Conservation (phyloP, 37 sponge, comb jelly and placozoan genomes). For the Eunapius fragilis region DNA sequence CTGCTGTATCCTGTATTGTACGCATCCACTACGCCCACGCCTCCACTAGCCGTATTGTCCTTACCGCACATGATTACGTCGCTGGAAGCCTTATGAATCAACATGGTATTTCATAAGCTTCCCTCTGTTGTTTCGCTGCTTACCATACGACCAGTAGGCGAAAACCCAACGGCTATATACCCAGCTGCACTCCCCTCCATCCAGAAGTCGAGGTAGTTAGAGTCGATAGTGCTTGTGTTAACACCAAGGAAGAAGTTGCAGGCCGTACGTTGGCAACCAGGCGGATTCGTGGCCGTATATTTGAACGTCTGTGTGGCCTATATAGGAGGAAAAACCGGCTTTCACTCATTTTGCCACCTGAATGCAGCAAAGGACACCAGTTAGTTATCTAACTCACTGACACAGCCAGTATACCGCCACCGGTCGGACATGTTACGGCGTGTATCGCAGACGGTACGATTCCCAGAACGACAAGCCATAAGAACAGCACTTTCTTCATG, state of each 20-base stretch:
- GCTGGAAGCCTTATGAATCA: neutral
- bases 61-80: neutral
- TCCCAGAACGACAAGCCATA: neutral
- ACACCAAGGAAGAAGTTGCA: neutral
- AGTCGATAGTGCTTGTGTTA: neutral
- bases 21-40: neutral
- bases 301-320: neutral
- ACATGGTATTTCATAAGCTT: neutral
- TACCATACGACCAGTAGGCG: neutral
- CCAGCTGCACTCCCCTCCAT: neutral
- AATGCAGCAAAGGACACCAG: too few species aligned
- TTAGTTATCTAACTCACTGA: too few species aligned
- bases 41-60: neutral
- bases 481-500: neutral
- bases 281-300: neutral
- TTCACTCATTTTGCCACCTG: too few species aligned
- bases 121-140: neutral
- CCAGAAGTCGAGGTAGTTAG: neutral
- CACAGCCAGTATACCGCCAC: too few species aligned
- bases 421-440: neutral
- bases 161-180: neutral
- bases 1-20: neutral
- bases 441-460: neutral
- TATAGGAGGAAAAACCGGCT: too few species aligned
- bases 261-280: neutral